Evolutionary conservation across 1,140 invertebrate species (phyloP).

Genomic region (Drosophila mayri): DNA sequence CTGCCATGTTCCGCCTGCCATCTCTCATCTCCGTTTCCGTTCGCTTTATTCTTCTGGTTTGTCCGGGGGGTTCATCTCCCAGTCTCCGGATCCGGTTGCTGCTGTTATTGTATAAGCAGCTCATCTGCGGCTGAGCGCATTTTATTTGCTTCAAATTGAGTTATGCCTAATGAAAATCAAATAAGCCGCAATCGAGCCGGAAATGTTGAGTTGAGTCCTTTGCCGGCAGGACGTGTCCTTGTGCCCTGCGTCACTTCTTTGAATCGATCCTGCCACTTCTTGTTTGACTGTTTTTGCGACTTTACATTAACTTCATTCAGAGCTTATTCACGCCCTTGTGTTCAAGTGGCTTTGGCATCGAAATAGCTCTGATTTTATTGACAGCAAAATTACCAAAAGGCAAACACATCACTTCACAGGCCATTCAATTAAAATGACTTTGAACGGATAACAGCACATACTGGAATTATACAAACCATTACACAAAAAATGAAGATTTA

Average conservation of each 20-base stretch:
- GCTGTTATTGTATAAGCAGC: conserved; percentile 75
- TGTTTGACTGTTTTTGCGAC: conserved; percentile 24
- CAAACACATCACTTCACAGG: conserved; percentile 27
- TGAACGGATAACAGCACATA: conserved; percentile 19
- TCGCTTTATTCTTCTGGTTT: conserved; percentile 63
- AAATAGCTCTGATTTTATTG: conserved; percentile 24
- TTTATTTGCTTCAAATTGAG: conserved; percentile 84
- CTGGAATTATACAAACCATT: conserved; percentile 18
- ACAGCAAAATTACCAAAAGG: conserved; percentile 43
- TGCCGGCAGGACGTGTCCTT: conserved; percentile 26
- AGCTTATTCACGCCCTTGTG: conserved; percentile 55
- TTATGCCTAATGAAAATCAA: conserved; percentile 84
- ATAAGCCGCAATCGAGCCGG: conserved; percentile 82
- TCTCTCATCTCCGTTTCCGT: conserved; percentile 62
- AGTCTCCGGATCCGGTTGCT: conserved; percentile 21
- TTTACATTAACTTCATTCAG: conserved; percentile 46
- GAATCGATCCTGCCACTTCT: conserved; percentile 29
- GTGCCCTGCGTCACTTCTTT: not conserved
- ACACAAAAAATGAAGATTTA: conserved; percentile 5
- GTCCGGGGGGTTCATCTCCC: conserved; percentile 20
- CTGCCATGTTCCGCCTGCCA: conserved; percentile 23
- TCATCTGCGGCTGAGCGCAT: conserved; percentile 81
- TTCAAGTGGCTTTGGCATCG: conserved; percentile 30
- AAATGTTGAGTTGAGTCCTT: conserved; percentile 57
- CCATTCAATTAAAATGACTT: conserved; percentile 60